A percentile compares a stretch with the other conserved stretches of the same genome.
Conservation (phyloP, 2,113 vertebrate genomes). For the Anhinga anhinga region DNA sequence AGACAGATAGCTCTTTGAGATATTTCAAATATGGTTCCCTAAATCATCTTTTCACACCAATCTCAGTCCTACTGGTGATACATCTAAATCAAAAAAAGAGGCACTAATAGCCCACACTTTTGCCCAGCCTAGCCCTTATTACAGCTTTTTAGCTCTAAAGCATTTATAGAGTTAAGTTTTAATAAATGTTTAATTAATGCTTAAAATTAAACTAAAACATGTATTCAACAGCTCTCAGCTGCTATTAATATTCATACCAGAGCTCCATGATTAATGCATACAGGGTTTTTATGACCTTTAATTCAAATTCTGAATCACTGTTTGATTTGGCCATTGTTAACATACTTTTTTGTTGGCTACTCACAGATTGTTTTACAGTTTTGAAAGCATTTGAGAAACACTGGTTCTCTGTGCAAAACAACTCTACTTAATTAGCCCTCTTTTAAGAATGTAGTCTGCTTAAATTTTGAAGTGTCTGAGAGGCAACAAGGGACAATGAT, state of each 20-base stretch:
- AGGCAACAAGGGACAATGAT: neutral
- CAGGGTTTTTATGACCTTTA: slow-evolving; percentile 57
- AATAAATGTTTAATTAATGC: slow-evolving; percentile 46
- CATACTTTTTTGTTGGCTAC: slow-evolving; percentile 45
- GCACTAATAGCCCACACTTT: neutral
- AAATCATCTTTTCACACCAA: neutral
- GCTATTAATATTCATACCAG: slow-evolving; percentile 54
- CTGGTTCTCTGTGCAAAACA: slow-evolving; percentile 26
- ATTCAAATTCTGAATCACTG: slow-evolving; percentile 56
- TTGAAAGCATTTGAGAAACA: slow-evolving; percentile 45
- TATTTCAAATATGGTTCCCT: neutral
- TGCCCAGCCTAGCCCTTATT: neutral
- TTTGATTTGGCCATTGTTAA: slow-evolving; percentile 64
- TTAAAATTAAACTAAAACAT: slow-evolving; percentile 37
- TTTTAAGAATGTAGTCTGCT: slow-evolving; percentile 12
- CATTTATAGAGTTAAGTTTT: slow-evolving; percentile 34
- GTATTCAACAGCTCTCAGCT: slow-evolving; percentile 29
- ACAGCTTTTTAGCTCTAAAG: neutral
- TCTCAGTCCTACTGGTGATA: neutral
- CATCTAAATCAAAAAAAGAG: neutral
- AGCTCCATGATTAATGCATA: slow-evolving; percentile 40
- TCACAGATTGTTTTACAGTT: slow-evolving; percentile 44
- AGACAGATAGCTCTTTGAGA: neutral
- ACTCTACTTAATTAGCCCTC: neutral
- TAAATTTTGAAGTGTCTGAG: neutral